Evolutionary conservation across 2,888 invertebrate genomes (phyloP).

Genomic region (Tridacna crocea): DNA sequence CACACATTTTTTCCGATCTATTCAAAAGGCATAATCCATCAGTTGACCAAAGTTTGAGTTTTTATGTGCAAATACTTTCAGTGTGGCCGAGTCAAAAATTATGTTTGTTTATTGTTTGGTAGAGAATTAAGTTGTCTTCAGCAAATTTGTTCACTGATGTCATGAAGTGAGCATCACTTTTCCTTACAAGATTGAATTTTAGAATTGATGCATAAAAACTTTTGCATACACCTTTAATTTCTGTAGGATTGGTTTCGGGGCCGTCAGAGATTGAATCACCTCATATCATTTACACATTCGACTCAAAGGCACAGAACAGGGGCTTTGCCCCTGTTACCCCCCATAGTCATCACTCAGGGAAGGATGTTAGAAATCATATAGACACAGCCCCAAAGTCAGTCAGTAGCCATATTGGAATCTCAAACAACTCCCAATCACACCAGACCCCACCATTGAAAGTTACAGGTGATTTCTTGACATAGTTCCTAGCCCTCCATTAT

Average conservation of each 20-base stretch:
- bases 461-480: slow-evolving; percentile 50
- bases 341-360: slow-evolving; percentile 46
- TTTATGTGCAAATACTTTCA: no score
- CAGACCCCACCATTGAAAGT: slow-evolving; percentile 52
- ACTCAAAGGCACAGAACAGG: slow-evolving; percentile 67
- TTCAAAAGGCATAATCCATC: no score
- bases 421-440: slow-evolving; percentile 47
- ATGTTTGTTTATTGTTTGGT: no score
- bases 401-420: slow-evolving; percentile 63
- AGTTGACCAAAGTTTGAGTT: no score
- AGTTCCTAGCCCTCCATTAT: no score
- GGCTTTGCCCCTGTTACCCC: slow-evolving; percentile 71
- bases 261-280: slow-evolving; percentile 75
- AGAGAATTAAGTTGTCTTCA: no score
- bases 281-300: slow-evolving; percentile 81
- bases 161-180: no score
- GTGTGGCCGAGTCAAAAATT: no score
- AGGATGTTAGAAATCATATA: slow-evolving; percentile 66
- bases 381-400: slow-evolving; percentile 81
- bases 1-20: no score
- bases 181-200: no score
- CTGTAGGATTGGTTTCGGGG: slow-evolving; percentile 6
- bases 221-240: not conserved
- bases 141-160: no score
- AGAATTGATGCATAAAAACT: not conserved